phyloP scores from a whole-genome alignment of 2,888 invertebrate genomes.

The Rotaria magnacalcarata region DNA sequence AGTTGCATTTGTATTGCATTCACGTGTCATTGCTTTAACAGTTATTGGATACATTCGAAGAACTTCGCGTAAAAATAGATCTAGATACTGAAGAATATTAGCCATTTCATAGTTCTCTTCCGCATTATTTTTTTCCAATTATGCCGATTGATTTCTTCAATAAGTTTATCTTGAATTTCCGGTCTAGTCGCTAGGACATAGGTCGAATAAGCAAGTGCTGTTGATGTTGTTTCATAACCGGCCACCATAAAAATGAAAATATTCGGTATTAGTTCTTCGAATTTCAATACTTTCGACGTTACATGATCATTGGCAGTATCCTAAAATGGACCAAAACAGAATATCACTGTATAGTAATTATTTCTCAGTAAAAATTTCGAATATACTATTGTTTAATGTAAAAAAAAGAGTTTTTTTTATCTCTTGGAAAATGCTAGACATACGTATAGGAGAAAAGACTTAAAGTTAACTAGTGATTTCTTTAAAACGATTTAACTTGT shows the following conservation, averaged over 20 bases:
- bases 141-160: background rate
- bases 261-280: background rate
- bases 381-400: no score
- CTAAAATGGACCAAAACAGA: background rate
- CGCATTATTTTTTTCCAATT: background rate
- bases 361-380: no score
- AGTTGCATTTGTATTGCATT: background rate
- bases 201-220: background rate
- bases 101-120: background rate
- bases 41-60: conserved; percentile 58
- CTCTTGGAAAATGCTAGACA: no score
- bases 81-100: conserved; percentile 55
- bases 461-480: no score
- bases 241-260: conserved; percentile 1
- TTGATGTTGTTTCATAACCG: conserved; percentile 30
- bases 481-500: no score
- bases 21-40: background rate
- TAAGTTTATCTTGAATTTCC: background rate
- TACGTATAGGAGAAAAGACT: no score
- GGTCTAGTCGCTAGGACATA: background rate
- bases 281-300: background rate
- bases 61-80: conserved; percentile 60
- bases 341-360: no score
- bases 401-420: no score
- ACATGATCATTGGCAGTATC: background rate